Base-by-base conservation (phyloP, 2,113 vertebrate species). In the Platysternon megacephalum region DNA sequence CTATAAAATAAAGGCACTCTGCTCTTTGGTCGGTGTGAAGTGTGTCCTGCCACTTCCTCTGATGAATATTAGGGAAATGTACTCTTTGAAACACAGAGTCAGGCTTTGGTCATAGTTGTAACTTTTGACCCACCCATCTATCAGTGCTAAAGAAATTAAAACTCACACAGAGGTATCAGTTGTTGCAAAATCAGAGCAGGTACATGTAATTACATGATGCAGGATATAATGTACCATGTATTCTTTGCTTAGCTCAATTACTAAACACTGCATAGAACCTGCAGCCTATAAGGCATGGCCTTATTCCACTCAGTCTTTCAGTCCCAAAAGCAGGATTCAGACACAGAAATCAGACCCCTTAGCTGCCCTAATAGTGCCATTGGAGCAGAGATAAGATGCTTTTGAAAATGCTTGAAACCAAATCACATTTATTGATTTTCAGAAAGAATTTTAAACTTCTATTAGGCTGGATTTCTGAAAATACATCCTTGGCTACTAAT, bases 131-230 rank as follows among this genome's bases (percentile, higher is more conserved):
- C 96, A 96, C 86, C 79, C 11, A 78, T 98, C 98, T 97, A 84
- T 98, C 95, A 97, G 39, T 95, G 84, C 44, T 93, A 93, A 98
- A 95, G 97, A 98, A 98, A 98, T 96, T 95, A 96, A 86, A 97
- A 86, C 92, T 97, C 89, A 88, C 5, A 56, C 5, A 91, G 91
- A 92, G 61, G 49, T 84, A 95, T 65, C 0, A 4, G 65, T 93
- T 89, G 92, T 89, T 92, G 42, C 78, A 93, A 96, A 95, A 89
- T 89, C 81, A 93, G 84, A 87, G 16, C 1, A 89, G 46, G 24
- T 42, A 85, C 91, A 46, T 4, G 13, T 72, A 85, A 46, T 1
- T 61, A 3, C 3, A 22, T 26, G 35, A 53, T 32, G 53, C 84
- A 42, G 13, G 8, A 58, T 52, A 88, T 22, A 85, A 29, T 32